These are phyloP conservation scores for Taeniopygia guttata DNA, from an alignment of 2,797 vertebrate genomes.

Conservation along the genomic window DNA sequence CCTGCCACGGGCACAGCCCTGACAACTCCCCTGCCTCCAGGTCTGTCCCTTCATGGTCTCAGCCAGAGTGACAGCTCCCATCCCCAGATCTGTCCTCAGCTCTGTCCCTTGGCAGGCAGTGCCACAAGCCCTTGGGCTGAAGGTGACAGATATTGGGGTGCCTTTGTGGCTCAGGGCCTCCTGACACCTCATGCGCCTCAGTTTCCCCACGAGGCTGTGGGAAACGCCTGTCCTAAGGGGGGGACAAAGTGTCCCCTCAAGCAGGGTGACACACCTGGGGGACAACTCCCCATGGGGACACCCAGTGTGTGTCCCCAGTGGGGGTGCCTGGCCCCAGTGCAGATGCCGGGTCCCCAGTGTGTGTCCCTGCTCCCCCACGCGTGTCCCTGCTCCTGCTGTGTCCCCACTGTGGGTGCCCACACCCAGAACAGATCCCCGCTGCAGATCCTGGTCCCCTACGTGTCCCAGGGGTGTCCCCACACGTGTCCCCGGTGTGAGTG, in stretches of 20 bases:
- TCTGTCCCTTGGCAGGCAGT: not conserved
- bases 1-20: not conserved
- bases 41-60: not conserved
- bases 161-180: not conserved
- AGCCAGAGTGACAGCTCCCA: not conserved
- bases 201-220: not conserved
- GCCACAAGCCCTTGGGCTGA: not conserved
- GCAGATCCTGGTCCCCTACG: rapidly evolving
- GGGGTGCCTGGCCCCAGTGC: no score
- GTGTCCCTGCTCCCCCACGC: not conserved
- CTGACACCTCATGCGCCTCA: not conserved
- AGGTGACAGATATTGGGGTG: not conserved
- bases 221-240: not conserved
- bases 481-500: rapidly evolving
- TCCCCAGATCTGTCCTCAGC: not conserved
- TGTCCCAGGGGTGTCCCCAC: rapidly evolving
- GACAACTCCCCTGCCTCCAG: not conserved
- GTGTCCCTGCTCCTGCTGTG: not conserved
- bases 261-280: rapidly evolving
- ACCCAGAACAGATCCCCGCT: no score
- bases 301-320: no score
- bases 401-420: no score
- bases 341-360: rapidly evolving
- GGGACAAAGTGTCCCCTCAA: not conserved
- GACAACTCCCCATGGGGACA: not conserved